Percentiles rank a stretch among this genome's conserved stretches.
Evolutionary conservation across 2,888 invertebrate species (phyloP).

Genomic region (Amitus sp.): DNA sequence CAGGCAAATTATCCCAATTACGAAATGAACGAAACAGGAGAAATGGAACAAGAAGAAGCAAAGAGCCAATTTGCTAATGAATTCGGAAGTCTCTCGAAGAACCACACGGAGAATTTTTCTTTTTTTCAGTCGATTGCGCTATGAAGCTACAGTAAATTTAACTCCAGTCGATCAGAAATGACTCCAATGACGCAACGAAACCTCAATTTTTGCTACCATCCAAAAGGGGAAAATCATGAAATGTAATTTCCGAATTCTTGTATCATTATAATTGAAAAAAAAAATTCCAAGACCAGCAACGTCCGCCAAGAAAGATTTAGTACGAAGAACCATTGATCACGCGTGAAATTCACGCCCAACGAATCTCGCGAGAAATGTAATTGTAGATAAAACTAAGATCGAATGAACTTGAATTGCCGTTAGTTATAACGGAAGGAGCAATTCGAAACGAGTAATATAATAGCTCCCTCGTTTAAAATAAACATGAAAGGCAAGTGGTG

Average conservation of each 20-base stretch:
- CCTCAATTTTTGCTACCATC: no score
- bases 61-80: constrained; percentile 7
- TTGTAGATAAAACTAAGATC: constrained; percentile 33
- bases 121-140: no score
- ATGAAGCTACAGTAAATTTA: no score
- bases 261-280: neutral
- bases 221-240: no score
- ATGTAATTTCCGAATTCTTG: no score
- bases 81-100: neutral
- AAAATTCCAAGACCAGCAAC: no score
- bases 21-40: neutral
- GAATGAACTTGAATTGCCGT: constrained; percentile 53
- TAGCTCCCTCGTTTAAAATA: constrained; percentile 35
- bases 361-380: neutral
- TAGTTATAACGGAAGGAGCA: constrained; percentile 51
- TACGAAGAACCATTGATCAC: neutral
- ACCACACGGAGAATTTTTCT: no score
- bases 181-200: no score
- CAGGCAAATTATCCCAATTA: no score
- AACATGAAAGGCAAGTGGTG: constrained; percentile 23
- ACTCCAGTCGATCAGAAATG: no score
- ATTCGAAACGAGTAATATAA: constrained; percentile 53
- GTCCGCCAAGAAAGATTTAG: neutral
- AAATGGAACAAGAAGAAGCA: neutral
- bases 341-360: neutral